Evolutionary conservation across 1,140 invertebrate species (phyloP), one percentile per base, ranked within the genome.

Genomic region (Euglossa dilemma): DNA sequence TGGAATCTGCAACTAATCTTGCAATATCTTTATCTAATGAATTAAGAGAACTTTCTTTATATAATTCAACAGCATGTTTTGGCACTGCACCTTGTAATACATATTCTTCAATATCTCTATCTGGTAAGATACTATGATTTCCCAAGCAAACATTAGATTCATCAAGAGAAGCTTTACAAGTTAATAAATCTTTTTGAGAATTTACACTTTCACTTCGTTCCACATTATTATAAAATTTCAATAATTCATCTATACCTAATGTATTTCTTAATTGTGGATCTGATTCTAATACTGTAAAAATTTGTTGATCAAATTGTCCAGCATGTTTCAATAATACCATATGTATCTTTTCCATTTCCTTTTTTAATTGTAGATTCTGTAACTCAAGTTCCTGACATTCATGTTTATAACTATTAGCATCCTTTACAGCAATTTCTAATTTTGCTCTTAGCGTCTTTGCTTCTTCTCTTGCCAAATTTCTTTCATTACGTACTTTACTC

Each of bases 401-500:
- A 6, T 97, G 95, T 94, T 97, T 98, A 50, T 96, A 94, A 2
- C 94, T 94, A 78, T 96, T 96, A 11, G 96, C 94, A 90, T 99
- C 98, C 94, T 98, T 98, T 28, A 97, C 93, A 5, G 97, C 94
- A 14, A 95, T 92, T 91, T 98, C 98, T 72, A 98, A 94, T 94
- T 98, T 98, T 28, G 95, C 95, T 89, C 97, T 95, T 0, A 98
- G 92, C 74, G 97, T 95, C 91, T 98, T 97, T 7, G 96, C 95
- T 93, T 99, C 98, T 90, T 99, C 98, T 57, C 98, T 93, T 0
- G 98, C 97, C 93, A 98, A 97, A 90, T 98, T 98, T 28, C 97
- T 95, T 94, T 98, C 97, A 91, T 97, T 97, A 67, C 97, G 94
- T 11, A 97, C 96, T 94, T 99, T 99, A 93, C 97, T 98, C 99